Base-by-base conservation (phyloP, 2,888 invertebrate species). In the Tipula unca region DNA sequence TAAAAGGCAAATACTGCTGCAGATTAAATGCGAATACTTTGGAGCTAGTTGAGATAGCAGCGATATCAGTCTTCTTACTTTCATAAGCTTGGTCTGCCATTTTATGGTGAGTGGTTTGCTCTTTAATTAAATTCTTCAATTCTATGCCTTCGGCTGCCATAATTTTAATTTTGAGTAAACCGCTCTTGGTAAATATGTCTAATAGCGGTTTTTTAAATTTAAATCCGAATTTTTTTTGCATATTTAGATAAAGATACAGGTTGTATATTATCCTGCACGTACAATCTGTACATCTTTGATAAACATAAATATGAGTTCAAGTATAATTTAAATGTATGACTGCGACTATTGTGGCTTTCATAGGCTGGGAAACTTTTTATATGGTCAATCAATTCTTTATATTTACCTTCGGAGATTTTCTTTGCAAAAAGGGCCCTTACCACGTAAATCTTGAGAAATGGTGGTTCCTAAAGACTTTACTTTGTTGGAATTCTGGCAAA, bases 291-390 rank as follows among this genome's bases (percentile, higher is more conserved):
- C n/a, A n/a, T n/a, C n/a, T n/a, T n/a, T n/a, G n/a, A n/a, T n/a
- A n/a, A n/a, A n/a, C n/a, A n/a, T n/a, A n/a, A n/a, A n/a, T n/a
- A n/a, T n/a, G n/a, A n/a, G n/a, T n/a, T n/a, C n/a, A n/a, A n/a
- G 85, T 86, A 86, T 29, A 54, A 69, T 39, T 85, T 25, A 36
- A 54, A 86, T 25, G 85, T 86, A 29, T 85, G 36, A 0, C 42
- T 36, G n/a, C 86, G 69, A 82, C 86, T 85, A 6, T 86, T 86
- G 85, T 86, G 86, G 39, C 86, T 86, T 36, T 86, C 86, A 83
- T 86, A 85, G 10, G 86, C 29, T 8, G 86, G 87, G 84, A 87
- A 86, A 25, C 86, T n/a, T n/a, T 35, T 84, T n/a, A 87, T 87
- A 20, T 87, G 86, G n/a, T 17, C 35, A 39, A 17, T 8, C 5